Percentiles rank a stretch among this genome's conserved stretches.
Conservation (phyloP, 2,888 invertebrate genomes). For the Zele albiditarsus region DNA sequence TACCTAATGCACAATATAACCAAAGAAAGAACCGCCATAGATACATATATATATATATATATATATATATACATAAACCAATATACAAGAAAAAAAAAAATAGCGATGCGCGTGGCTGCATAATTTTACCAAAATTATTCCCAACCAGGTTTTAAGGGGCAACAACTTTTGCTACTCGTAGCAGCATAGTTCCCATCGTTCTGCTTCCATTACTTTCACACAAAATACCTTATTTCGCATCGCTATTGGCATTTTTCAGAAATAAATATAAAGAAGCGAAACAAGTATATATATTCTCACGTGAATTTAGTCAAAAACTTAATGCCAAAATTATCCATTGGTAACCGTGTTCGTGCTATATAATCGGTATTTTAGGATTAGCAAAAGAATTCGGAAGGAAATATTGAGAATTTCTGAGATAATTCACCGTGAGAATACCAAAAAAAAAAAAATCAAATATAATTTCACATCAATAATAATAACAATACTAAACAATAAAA, state of each 20-base stretch:
- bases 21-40: too few relatives aligned
- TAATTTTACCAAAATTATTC: conserved; percentile 34
- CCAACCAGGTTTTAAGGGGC: conserved; percentile 25
- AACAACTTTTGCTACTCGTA: conserved; percentile 23
- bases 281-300: neutral
- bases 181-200: neutral
- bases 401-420: conserved; percentile 40
- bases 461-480: too few relatives aligned
- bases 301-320: conserved; percentile 2
- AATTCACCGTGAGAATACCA: conserved; percentile 47
- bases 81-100: neutral
- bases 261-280: neutral
- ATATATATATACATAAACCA: conserved; percentile 7
- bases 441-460: neutral
- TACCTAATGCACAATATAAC: too few relatives aligned
- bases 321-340: neutral
- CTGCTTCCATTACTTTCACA: neutral
- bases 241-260: neutral
- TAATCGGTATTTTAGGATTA: conserved; percentile 58
- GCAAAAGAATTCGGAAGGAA: conserved; percentile 58
- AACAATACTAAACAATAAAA: neutral
- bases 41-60: neutral
- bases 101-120: conserved; percentile 30
- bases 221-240: neutral
- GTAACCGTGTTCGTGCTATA: conserved; percentile 54